A percentile compares a stretch with the other conserved stretches of the same genome.
phyloP scores from a whole-genome alignment of 2,888 invertebrate species.

The Portevinia maculata region DNA sequence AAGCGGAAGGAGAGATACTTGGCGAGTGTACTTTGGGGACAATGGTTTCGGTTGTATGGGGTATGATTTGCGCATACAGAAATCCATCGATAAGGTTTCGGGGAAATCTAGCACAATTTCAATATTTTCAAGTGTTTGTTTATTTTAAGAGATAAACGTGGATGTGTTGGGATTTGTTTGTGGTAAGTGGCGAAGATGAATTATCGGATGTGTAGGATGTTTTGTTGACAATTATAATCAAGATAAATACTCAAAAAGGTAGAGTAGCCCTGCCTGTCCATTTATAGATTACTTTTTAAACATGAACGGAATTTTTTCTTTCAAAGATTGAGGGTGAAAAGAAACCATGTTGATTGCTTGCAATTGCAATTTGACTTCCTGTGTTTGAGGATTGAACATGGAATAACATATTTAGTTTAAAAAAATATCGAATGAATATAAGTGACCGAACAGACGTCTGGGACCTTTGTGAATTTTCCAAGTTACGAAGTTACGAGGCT shows the following conservation, averaged over 20 bases:
- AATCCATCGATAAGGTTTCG: slow-evolving; percentile 51
- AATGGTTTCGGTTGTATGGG: slow-evolving; percentile 26
- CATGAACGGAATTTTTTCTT: not conserved
- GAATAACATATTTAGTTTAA: no score
- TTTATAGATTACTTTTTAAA: not conserved
- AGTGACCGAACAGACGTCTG: no score
- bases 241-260: not conserved
- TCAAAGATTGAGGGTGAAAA: no score
- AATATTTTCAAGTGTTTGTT: not conserved
- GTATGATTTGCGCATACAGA: not conserved
- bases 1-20: slow-evolving; percentile 8
- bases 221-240: not conserved
- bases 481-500: no score
- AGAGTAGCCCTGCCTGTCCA: not conserved
- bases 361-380: no score
- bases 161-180: not conserved
- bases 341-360: no score
- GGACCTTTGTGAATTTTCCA: no score
- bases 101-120: slow-evolving; percentile 1
- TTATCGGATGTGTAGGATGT: not conserved
- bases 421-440: no score
- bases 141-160: slow-evolving; percentile 1
- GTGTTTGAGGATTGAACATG: no score
- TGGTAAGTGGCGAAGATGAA: not conserved
- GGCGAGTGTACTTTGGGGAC: slow-evolving; percentile 33